phyloP scores from a whole-genome alignment of 1,140 invertebrate species.

The Cydia strobilella region DNA sequence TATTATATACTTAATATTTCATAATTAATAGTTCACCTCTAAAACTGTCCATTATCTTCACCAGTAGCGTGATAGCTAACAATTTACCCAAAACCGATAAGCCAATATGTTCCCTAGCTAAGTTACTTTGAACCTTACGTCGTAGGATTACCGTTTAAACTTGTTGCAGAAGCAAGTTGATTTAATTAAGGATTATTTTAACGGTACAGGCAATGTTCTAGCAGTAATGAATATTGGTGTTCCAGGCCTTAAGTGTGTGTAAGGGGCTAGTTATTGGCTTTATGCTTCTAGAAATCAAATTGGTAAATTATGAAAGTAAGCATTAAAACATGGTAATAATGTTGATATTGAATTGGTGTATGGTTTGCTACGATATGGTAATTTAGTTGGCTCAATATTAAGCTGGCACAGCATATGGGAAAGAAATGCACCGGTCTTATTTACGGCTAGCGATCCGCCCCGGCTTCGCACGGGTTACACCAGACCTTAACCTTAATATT shows the following conservation, averaged over 20 bases:
- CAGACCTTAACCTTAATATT: no score
- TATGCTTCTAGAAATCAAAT: not conserved
- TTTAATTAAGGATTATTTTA: slow-evolving; percentile 26
- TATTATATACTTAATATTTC: not conserved
- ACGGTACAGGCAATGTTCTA: slow-evolving; percentile 4
- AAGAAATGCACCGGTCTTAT: no score
- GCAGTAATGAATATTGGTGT: slow-evolving; percentile 20
- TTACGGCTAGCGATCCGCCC: no score
- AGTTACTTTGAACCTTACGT: not conserved
- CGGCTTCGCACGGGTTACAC: no score
- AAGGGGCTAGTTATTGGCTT: not conserved
- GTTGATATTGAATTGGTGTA: not conserved
- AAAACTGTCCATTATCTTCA: slow-evolving; percentile 5
- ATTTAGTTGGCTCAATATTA: no score
- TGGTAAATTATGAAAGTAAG: not conserved
- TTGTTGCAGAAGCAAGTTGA: not conserved
- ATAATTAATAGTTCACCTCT: not conserved
- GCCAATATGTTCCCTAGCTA: not conserved
- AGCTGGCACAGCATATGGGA: no score
- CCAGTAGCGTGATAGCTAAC: slow-evolving; percentile 2
- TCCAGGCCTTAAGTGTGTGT: not conserved
- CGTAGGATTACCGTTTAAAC: not conserved
- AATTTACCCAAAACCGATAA: slow-evolving; percentile 11
- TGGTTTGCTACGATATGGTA: no score
- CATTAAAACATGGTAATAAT: not conserved